Base-by-base conservation (phyloP, 2,888 invertebrate genomes). In the Leucoma salicis region DNA sequence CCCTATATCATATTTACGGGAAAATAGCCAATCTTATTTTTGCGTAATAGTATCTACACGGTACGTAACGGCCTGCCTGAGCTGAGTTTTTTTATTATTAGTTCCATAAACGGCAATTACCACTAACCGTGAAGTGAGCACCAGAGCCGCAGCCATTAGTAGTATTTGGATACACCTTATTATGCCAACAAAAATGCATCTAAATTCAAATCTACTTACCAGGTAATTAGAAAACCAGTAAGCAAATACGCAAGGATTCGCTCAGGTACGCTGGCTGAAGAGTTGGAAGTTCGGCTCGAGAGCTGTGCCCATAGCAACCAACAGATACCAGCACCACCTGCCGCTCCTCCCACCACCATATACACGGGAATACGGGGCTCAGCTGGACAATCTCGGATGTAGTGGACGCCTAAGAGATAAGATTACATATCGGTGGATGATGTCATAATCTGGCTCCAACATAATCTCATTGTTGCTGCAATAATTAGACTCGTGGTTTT, bases 341-440 rank as follows among this genome's bases (percentile, higher is more conserved):
- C 91, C 7, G 93, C 92, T 0, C 96, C 96, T 0, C 95, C 96
- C n/a, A 95, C 95, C 42, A 96, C 92, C 92, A 96, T 94, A 82
- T 96, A 96, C 15, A 95, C 92, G 0, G 96, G 95, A 52, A 96
- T 93, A 46, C 93, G 91, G 0, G 94, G 93, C 77, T 95, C 94
- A 32, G 91, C 91, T 0, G 96, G 96, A 59, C 96, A 96, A 71
- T 95, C 95, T 13, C 94, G 91, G 45, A 95, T 91, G 79, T 94
- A 95, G 67, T 95, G 94, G 36, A 95, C 92, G 53, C 96, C 96
- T 96, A 90, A 16, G 11, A 21, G 37, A 13, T 31, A 7, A 39
- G 4, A 18, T 14, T n/a, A n/a, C n/a, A n/a, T n/a, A n/a, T n/a
- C n/a, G n/a, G n/a, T n/a, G n/a, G n/a, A n/a, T n/a, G n/a, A n/a